Conservation (phyloP, 2,888 invertebrate species). For the Plebejus melissa region DNA sequence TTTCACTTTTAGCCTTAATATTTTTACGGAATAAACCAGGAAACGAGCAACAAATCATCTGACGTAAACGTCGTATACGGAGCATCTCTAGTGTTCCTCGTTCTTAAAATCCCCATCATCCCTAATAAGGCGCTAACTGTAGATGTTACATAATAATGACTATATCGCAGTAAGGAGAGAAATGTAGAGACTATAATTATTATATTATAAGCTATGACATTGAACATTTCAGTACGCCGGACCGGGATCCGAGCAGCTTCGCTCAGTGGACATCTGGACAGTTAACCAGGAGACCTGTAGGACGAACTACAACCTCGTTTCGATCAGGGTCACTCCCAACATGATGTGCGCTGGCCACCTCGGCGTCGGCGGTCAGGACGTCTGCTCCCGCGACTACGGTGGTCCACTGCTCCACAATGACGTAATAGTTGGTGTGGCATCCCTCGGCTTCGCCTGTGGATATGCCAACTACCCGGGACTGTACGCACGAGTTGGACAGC, state of each 20-base stretch:
- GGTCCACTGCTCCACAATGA: slow-evolving; percentile 45
- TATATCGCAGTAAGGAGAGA: too few species aligned
- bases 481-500: slow-evolving; percentile 30
- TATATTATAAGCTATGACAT: neutral
- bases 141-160: too few species aligned
- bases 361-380: slow-evolving; percentile 42
- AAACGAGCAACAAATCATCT: too few species aligned
- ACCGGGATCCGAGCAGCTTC: slow-evolving; percentile 43
- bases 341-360: slow-evolving; percentile 50
- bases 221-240: slow-evolving; percentile 40
- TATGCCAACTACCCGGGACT: slow-evolving; percentile 41
- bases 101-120: too few species aligned
- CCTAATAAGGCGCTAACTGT: too few species aligned
- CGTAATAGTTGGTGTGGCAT: slow-evolving; percentile 45
- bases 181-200: too few species aligned
- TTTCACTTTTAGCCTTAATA: too few species aligned
- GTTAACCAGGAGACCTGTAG: slow-evolving; percentile 42
- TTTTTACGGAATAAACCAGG: too few species aligned
- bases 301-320: slow-evolving; percentile 38
- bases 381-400: slow-evolving; percentile 50
- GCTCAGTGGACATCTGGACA: slow-evolving; percentile 44
- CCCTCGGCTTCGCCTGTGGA: slow-evolving; percentile 44
- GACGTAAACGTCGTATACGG: too few species aligned
- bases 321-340: slow-evolving; percentile 40
- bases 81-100: too few species aligned